Conservation (phyloP, 2,888 invertebrate genomes). For the Hesperia comma region DNA sequence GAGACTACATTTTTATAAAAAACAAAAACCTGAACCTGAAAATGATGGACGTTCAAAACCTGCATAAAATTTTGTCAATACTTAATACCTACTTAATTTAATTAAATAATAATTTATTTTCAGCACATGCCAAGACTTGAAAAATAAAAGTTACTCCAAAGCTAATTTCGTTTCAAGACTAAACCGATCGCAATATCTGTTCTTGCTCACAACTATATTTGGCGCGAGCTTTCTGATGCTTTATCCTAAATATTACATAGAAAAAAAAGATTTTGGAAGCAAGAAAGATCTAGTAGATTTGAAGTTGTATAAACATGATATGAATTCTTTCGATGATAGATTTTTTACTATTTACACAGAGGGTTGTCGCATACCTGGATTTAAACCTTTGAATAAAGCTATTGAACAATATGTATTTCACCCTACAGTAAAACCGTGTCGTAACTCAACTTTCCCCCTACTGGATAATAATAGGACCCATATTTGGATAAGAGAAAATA, state of each 20-base stretch:
- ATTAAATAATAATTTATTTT: conserved; percentile 39
- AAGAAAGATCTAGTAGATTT: conserved; percentile 10
- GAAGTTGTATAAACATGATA: conserved; percentile 5
- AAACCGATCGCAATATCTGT: conserved; percentile 50
- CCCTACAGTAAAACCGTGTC: conserved; percentile 72
- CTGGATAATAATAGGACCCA: conserved; percentile 83
- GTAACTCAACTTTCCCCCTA: conserved; percentile 66
- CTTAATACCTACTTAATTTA: no score
- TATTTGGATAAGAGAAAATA: conserved; percentile 73
- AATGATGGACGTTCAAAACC: no score
- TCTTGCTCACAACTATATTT: conserved; percentile 50
- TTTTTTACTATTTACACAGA: conserved; percentile 80
- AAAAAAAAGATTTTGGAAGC: conserved; percentile 38
- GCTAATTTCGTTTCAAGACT: conserved; percentile 35
- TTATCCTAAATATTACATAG: conserved; percentile 42
- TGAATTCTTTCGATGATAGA: conserved; percentile 38
- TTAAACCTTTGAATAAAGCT: conserved; percentile 81
- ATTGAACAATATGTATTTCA: conserved; percentile 73
- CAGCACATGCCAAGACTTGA: conserved; percentile 46
- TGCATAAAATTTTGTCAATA: no score
- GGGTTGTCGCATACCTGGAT: conserved; percentile 85
- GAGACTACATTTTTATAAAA: no score
- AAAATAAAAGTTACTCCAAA: conserved; percentile 36
- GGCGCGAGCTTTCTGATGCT: conserved; percentile 51
- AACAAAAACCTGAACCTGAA: no score